Percentiles rank a stretch among this genome's conserved stretches.
Evolutionary conservation across 1,140 invertebrate genomes (phyloP).

Genomic region (Periplaneta americana): DNA sequence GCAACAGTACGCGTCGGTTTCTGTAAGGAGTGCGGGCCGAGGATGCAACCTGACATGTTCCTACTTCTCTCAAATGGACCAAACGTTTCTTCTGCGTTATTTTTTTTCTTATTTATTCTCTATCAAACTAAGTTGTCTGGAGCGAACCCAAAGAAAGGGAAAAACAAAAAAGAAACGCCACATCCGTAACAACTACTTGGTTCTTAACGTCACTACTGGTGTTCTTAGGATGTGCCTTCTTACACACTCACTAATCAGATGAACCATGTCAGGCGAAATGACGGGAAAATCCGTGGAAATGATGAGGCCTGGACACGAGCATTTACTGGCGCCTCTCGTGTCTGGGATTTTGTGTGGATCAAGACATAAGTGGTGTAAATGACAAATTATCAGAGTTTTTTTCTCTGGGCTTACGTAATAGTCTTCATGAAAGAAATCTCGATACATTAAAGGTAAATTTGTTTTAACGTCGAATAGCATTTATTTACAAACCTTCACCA

Average conservation of each 20-base stretch:
- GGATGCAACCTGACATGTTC: background rate
- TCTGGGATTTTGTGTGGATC: too few species aligned
- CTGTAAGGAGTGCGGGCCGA: background rate
- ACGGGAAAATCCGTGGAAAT: background rate
- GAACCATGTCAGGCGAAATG: background rate
- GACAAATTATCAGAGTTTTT: too few species aligned
- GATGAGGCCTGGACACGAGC: too few species aligned
- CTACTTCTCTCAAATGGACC: background rate
- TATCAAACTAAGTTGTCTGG: too few species aligned
- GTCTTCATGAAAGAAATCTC: too few species aligned
- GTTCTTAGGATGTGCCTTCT: background rate
- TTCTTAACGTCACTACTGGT: background rate
- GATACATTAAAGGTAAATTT: too few species aligned
- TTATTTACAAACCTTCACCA: too few species aligned
- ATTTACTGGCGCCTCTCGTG: too few species aligned
- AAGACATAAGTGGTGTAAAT: too few species aligned
- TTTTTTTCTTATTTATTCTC: background rate
- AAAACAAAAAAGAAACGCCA: background rate
- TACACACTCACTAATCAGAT: background rate
- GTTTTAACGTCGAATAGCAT: too few species aligned
- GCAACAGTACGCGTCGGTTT: background rate
- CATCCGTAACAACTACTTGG: background rate
- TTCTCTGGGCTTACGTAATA: too few species aligned
- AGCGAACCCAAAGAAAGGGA: too few species aligned
- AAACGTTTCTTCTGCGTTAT: background rate